A percentile compares a stretch with the other conserved stretches of the same genome.
Conservation (phyloP, 2,797 vertebrate genomes). For the Hafferia zeledoni region DNA sequence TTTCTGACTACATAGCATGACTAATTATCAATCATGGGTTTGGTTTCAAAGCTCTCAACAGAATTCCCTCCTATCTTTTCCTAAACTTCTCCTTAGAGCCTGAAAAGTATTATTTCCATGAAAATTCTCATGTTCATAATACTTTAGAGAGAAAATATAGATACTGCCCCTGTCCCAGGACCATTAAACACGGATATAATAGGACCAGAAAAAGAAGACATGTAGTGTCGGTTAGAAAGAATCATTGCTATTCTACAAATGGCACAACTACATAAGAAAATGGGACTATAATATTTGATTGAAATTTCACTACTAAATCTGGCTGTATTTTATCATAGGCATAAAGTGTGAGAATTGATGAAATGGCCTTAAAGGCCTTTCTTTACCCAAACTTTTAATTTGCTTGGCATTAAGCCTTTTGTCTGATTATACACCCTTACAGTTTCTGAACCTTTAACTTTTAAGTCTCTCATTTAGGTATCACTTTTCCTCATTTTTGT, state of each 20-base stretch:
- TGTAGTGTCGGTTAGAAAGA: not conserved
- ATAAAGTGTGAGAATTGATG: not conserved
- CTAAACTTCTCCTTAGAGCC: not conserved
- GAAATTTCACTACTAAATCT: not conserved
- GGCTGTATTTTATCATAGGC: not conserved
- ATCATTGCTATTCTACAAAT: not conserved
- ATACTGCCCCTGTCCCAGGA: not conserved
- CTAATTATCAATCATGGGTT: not conserved
- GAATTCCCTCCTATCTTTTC: not conserved
- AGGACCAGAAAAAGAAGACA: not conserved
- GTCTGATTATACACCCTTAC: not conserved
- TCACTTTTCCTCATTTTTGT: not conserved
- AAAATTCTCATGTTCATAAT: not conserved
- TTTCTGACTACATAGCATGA: not conserved
- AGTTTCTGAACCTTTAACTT: not conserved
- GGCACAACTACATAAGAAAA: not conserved
- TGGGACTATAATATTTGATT: not conserved
- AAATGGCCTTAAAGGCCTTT: not conserved
- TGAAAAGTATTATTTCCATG: not conserved
- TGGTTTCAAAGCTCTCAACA: conserved; percentile 3
- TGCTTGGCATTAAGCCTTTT: not conserved
- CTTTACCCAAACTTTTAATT: not conserved
- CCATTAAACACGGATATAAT: not conserved
- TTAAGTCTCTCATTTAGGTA: not conserved
- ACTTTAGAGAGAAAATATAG: not conserved